phyloP scores from a whole-genome alignment of 2,888 invertebrate genomes.

The Melieria crassipennis region DNA sequence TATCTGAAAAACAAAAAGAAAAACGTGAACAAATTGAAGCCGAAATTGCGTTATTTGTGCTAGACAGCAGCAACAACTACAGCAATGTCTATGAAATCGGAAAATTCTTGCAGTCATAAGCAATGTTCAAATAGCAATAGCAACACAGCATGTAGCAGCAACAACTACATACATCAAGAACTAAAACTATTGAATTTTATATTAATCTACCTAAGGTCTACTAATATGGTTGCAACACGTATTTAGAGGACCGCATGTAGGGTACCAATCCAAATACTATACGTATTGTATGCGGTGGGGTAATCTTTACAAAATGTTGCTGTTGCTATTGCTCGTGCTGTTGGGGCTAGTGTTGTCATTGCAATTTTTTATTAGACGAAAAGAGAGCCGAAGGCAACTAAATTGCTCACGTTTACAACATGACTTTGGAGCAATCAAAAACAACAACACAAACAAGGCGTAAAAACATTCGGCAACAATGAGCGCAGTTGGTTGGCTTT shows the following conservation, averaged over 20 bases:
- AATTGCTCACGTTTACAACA: background rate
- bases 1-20: conserved; percentile 19
- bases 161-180: background rate
- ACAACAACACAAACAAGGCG: too few relatives aligned
- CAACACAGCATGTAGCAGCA: background rate
- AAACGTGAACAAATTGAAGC: conserved; percentile 7
- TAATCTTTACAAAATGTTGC: conserved; percentile 4
- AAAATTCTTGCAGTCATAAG: conserved; percentile 31
- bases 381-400: background rate
- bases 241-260: too few relatives aligned
- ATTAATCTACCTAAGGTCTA: too few relatives aligned
- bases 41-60: conserved; percentile 41
- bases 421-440: too few relatives aligned
- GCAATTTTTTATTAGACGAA: background rate
- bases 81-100: background rate
- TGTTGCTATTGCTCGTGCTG: background rate
- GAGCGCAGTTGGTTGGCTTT: too few relatives aligned
- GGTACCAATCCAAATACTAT: too few relatives aligned
- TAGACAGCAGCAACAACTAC: conserved; percentile 25
- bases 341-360: background rate
- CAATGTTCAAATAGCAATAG: conserved; percentile 6
- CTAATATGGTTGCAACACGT: too few relatives aligned
- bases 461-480: too few relatives aligned
- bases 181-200: background rate
- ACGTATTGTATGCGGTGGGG: background rate